Conservation (phyloP, 2,888 invertebrate species). For the Alloscopus bannaensis region DNA sequence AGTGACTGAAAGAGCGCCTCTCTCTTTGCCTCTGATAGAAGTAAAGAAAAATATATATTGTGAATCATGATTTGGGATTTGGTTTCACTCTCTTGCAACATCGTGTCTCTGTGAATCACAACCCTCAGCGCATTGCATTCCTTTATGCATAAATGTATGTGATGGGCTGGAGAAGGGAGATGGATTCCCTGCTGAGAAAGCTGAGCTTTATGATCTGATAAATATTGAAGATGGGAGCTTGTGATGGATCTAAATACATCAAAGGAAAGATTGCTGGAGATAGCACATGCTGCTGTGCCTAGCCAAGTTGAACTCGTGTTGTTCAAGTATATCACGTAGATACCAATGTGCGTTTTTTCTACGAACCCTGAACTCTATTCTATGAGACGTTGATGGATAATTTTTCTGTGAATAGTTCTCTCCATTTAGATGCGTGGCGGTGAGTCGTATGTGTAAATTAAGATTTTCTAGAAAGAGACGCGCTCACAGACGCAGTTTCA, state of each 20-base stretch:
- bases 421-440: too few species aligned
- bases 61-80: conserved; percentile 55
- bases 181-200: conserved; percentile 53
- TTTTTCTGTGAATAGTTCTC: conserved; percentile 23
- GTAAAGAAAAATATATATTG: conserved; percentile 18
- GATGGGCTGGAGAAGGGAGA: conserved; percentile 13
- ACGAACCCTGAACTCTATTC: conserved; percentile 33
- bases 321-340: background rate
- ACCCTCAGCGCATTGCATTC: conserved; percentile 18
- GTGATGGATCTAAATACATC: conserved; percentile 54
- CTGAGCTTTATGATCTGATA: conserved; percentile 66
- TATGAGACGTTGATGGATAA: conserved; percentile 44
- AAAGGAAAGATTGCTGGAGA: conserved; percentile 26
- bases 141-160: conserved; percentile 16
- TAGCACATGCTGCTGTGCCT: too few species aligned
- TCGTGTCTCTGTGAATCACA: conserved; percentile 6
- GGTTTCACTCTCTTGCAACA: conserved; percentile 9
- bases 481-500: too few species aligned
- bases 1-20: background rate
- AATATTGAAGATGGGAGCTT: conserved; percentile 61
- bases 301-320: too few species aligned
- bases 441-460: too few species aligned
- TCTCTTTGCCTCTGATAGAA: conserved; percentile 3
- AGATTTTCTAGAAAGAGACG: too few species aligned
- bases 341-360: background rate